Evolutionary conservation across 2,888 invertebrate genomes (phyloP).

Genomic region (Drosophila stalkeri): DNA sequence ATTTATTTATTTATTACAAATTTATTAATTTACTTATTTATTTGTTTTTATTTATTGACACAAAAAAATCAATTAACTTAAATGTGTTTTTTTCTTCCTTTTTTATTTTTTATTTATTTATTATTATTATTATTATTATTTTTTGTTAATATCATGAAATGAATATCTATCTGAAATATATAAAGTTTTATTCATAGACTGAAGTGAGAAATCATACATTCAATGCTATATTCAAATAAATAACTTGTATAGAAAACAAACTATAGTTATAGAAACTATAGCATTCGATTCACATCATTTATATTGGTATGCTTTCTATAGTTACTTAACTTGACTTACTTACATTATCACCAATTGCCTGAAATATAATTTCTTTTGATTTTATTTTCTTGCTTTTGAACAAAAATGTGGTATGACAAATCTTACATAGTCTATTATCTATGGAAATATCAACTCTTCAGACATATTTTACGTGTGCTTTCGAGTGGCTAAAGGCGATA

Average conservation of each 20-base stretch:
- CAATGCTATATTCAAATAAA: background rate
- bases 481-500: conserved; percentile 39
- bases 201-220: background rate
- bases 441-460: conserved; percentile 46
- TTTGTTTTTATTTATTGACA: too few species aligned
- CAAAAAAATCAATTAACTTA: too few species aligned
- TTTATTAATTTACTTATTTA: too few species aligned
- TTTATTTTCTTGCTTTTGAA: background rate
- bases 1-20: too few species aligned
- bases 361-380: background rate
- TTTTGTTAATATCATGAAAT: too few species aligned
- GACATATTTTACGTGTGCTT: conserved; percentile 25
- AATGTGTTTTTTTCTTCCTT: too few species aligned
- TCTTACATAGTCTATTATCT: conserved; percentile 23
- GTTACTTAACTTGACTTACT: conserved; percentile 6
- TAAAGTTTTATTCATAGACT: too few species aligned
- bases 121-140: too few species aligned
- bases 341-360: conserved; percentile 13
- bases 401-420: background rate
- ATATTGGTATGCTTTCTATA: background rate
- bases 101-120: too few species aligned
- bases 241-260: too few species aligned
- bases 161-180: too few species aligned
- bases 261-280: background rate
- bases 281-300: background rate